Percentiles rank a stretch among this genome's conserved stretches.
These are phyloP conservation scores for Xenops minutus DNA, from an alignment of 2,797 vertebrate species.

Conservation along the genomic window DNA sequence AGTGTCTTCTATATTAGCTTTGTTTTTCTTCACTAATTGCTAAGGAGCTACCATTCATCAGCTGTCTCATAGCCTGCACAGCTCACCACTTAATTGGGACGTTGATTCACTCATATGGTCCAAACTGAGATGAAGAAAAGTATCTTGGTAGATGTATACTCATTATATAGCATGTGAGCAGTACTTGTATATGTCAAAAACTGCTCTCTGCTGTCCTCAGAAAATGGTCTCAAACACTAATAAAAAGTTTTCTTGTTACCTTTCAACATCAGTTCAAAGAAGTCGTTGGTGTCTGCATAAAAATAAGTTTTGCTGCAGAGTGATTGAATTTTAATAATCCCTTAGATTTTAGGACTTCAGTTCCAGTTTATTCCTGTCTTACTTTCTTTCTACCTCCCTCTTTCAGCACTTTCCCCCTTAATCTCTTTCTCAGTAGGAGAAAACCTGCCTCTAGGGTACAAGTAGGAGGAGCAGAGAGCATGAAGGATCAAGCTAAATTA, in stretches of 20 bases:
- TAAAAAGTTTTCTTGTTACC: conserved; percentile 51
- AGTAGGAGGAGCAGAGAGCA: conserved; percentile 68
- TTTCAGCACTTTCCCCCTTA: conserved; percentile 54
- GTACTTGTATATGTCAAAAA: conserved; percentile 31
- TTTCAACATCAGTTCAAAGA: conserved; percentile 69
- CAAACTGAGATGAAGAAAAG: conserved; percentile 20
- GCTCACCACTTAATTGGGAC: conserved; percentile 48
- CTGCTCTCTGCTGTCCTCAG: conserved; percentile 54
- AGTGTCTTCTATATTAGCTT: neutral
- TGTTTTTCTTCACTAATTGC: conserved; percentile 19
- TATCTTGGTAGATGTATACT: neutral
- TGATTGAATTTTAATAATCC: conserved; percentile 72
- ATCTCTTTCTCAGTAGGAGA: conserved; percentile 50
- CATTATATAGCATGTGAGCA: conserved; percentile 30
- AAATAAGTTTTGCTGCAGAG: conserved; percentile 45
- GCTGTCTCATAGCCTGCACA: conserved; percentile 4
- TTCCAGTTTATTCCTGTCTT: conserved; percentile 56
- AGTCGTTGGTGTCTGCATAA: conserved; percentile 52
- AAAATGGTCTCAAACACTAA: conserved; percentile 54
- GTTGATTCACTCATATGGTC: neutral
- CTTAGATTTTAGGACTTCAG: conserved; percentile 57
- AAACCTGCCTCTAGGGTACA: conserved; percentile 61
- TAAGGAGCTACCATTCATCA: neutral
- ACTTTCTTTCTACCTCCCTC: conserved; percentile 26
- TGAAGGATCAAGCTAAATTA: conserved; percentile 49